phyloP scores from a whole-genome alignment of 2,888 invertebrate genomes.

The Unio delphinus region DNA sequence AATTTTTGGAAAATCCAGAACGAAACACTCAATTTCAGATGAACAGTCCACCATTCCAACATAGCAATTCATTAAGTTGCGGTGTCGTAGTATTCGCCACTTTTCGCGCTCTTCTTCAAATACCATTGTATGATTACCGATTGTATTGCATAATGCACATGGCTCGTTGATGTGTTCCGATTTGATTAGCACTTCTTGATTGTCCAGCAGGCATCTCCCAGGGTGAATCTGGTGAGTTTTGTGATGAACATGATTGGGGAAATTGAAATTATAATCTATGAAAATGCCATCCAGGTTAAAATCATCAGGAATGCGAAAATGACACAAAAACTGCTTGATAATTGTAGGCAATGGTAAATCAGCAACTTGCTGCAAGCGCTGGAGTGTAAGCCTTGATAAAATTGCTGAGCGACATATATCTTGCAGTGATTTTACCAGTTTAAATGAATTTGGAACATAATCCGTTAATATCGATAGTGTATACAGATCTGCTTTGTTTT shows the following conservation, averaged over 20 bases:
- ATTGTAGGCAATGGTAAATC: conserved; percentile 54
- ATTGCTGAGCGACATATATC: conserved; percentile 55
- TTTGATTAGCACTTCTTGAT: conserved; percentile 50
- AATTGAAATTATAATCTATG: conserved; percentile 58
- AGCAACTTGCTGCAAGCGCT: conserved; percentile 44
- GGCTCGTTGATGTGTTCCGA: conserved; percentile 37
- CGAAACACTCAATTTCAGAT: conserved; percentile 51
- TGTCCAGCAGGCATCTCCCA: conserved; percentile 45
- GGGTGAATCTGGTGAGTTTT: conserved; percentile 56
- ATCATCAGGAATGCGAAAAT: conserved; percentile 58
- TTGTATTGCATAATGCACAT: conserved; percentile 42
- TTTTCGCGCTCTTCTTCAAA: conserved; percentile 42
- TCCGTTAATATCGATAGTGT: too few species aligned
- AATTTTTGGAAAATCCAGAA: conserved; percentile 59
- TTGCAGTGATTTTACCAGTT: conserved; percentile 41
- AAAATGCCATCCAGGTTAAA: conserved; percentile 57
- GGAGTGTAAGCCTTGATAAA: conserved; percentile 49
- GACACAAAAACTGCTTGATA: conserved; percentile 51
- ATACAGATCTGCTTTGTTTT: too few species aligned
- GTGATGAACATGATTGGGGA: conserved; percentile 57
- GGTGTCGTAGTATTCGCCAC: conserved; percentile 57
- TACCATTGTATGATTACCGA: conserved; percentile 36
- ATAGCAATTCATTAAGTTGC: conserved; percentile 56
- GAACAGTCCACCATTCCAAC: conserved; percentile 47
- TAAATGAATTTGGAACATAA: too few species aligned